A percentile compares a stretch with the other conserved stretches of the same genome.
These are phyloP conservation scores for Bos indicus DNA, from an alignment of 2,113 vertebrate species.

Conservation along the genomic window DNA sequence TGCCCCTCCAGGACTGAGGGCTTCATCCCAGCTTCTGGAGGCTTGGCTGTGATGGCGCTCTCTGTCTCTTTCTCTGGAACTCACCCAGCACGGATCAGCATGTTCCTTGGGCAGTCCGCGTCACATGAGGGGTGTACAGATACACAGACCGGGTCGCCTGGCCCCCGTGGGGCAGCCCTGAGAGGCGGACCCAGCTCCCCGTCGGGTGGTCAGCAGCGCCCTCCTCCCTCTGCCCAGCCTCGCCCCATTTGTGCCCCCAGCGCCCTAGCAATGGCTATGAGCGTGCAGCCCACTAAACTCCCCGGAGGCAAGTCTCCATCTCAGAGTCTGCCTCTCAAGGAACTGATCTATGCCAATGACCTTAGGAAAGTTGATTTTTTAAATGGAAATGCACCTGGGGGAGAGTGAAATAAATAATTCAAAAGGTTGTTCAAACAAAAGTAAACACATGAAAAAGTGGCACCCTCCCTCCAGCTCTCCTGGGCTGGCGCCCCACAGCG, in stretches of 20 bases:
- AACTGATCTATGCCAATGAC: not conserved
- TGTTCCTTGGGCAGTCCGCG: not conserved
- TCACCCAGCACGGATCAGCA: not conserved
- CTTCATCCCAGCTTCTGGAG: not conserved
- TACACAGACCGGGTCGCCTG: not conserved
- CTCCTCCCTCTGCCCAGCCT: not conserved
- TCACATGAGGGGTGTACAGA: fast-evolving
- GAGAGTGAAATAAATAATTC: not conserved
- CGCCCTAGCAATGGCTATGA: not conserved
- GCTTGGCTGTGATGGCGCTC: not conserved
- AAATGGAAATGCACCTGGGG: not conserved
- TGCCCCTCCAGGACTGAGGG: not conserved
- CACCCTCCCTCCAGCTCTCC: fast-evolving
- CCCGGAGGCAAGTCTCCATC: not conserved
- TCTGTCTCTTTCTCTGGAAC: not conserved
- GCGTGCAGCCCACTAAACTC: not conserved
- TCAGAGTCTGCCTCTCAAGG: not conserved
- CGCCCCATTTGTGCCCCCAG: not conserved
- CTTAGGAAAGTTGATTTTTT: not conserved
- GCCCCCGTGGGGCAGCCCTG: not conserved
- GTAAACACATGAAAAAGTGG: not conserved
- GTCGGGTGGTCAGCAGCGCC: fast-evolving
- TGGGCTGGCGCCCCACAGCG: fast-evolving
- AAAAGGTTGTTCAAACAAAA: not conserved
- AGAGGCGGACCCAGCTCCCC: not conserved